Base-by-base conservation (phyloP, 2,797 vertebrate species). In the Lerista edwardsae region DNA sequence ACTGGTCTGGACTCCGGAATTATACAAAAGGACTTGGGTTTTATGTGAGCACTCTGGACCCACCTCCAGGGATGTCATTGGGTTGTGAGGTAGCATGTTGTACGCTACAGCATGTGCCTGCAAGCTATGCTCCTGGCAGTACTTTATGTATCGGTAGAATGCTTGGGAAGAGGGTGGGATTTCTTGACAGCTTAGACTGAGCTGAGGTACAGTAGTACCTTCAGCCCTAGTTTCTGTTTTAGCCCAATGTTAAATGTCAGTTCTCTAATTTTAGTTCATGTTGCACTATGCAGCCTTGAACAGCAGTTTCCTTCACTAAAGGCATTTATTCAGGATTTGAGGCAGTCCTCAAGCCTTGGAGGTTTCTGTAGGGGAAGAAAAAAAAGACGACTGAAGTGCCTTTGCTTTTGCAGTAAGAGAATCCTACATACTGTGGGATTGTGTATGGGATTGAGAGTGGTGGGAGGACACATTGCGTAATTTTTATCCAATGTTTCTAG, bases 201-300 rank as follows among this genome's bases (percentile, higher is more conserved):
- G 87, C 47, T 73, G 47, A 73, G 10, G 19, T 51, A n/a, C 31
- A 82, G 69, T 65, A 87, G 84, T 15, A 74, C 59, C 19, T 39
- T 27, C 67, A 85, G 79, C 1, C 51, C 73, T 81, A 4, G 69
- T 29, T 36, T 73, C 44, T 68, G 65, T 62, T 39, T 85, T 84
- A 88, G 27, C 31, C 41, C 69, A 82, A 6, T 82, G 19, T 75
- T 89, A 75, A 88, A 21, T 80, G 25, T 80, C 79, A 76, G 0
- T 47, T 81, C 34, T 62, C 68, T 83, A 15, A 0, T 81, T 93
- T 89, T 90, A 86, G 77, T 57, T 81, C 25, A 31, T 69, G 62
- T 25, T 83, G 39, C n/a, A 86, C n/a, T 4, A 10, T 2, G 2
- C 7, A 14, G 87, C 69, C 71, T 0, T 12, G 2, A 0, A 59